Conservation (phyloP, 2,888 invertebrate genomes). For the Lasioglossum villosulum region DNA sequence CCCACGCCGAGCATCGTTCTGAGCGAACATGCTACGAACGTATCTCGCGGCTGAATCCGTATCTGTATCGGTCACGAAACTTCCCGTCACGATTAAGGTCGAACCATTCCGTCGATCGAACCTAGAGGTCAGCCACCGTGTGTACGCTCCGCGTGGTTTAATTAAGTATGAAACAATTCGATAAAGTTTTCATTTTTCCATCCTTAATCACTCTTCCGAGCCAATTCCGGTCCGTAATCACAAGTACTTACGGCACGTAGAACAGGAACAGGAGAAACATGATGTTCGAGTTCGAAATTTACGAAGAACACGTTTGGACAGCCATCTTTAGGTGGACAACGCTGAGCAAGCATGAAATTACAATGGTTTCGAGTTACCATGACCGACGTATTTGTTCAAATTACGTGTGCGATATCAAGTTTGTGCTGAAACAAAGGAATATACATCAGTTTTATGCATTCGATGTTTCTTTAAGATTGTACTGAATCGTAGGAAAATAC, state of each 20-base stretch:
- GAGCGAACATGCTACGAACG: conserved; percentile 27
- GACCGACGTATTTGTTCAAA: background rate
- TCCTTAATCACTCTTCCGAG: too few relatives aligned
- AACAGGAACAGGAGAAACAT: too few relatives aligned
- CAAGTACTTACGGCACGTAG: too few relatives aligned
- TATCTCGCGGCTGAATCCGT: conserved; percentile 61
- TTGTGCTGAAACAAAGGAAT: background rate
- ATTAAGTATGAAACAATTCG: conserved; percentile 15
- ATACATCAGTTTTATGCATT: background rate
- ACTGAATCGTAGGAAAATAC: too few relatives aligned
- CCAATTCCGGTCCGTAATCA: too few relatives aligned
- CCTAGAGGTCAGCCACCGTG: conserved; percentile 40
- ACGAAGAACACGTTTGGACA: too few relatives aligned
- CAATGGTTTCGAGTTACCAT: background rate
- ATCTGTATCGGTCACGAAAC: conserved; percentile 70
- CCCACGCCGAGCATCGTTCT: conserved; percentile 40
- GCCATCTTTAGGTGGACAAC: too few relatives aligned
- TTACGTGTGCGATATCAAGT: background rate
- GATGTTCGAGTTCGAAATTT: too few relatives aligned
- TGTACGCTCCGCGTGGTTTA: conserved; percentile 9
- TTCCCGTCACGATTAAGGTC: conserved; percentile 64
- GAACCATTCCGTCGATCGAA: conserved; percentile 44
- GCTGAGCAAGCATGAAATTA: too few relatives aligned
- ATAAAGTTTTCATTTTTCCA: too few relatives aligned
- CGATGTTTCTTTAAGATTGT: too few relatives aligned